These are phyloP conservation scores for Mesembrinibis cayennensis DNA, from an alignment of 2,113 vertebrate species.

Conservation along the genomic window DNA sequence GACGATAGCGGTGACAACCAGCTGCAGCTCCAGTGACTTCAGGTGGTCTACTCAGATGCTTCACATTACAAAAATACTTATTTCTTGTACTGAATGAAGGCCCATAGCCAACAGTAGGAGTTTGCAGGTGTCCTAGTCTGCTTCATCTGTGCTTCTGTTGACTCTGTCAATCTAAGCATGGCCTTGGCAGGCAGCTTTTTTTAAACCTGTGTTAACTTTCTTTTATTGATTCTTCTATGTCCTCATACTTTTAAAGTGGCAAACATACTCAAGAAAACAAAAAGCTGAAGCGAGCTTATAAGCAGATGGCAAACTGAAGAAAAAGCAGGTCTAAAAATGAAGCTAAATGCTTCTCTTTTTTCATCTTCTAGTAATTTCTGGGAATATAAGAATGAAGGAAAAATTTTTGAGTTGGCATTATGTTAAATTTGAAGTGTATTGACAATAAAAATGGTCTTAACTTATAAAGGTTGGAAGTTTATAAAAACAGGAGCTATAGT, in stretches of 20 bases:
- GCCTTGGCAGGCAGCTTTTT: conserved; percentile 34
- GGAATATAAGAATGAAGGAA: conserved; percentile 63
- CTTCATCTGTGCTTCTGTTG: conserved; percentile 47
- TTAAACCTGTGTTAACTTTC: conserved; percentile 43
- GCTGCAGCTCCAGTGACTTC: background rate
- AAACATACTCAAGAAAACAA: conserved; percentile 19
- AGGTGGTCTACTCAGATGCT: background rate
- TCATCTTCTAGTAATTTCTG: conserved; percentile 50
- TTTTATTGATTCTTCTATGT: conserved; percentile 42
- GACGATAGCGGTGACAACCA: background rate
- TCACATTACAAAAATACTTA: background rate
- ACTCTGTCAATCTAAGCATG: conserved; percentile 21
- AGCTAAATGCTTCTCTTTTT: conserved; percentile 16
- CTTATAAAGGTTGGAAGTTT: conserved; percentile 74
- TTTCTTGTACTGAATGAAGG: background rate
- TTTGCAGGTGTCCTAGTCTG: conserved; percentile 41
- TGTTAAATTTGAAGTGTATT: conserved; percentile 68
- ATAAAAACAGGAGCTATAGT: conserved; percentile 71
- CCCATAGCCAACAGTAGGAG: background rate
- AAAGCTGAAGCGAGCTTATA: background rate
- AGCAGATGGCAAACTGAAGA: background rate
- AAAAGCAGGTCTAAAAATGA: conserved; percentile 3
- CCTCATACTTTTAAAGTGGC: conserved; percentile 30
- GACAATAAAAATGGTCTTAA: conserved; percentile 71
- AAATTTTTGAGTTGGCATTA: conserved; percentile 46